Base-by-base conservation (phyloP, 1,140 invertebrate species). In the Pogonomyrmex californicus region DNA sequence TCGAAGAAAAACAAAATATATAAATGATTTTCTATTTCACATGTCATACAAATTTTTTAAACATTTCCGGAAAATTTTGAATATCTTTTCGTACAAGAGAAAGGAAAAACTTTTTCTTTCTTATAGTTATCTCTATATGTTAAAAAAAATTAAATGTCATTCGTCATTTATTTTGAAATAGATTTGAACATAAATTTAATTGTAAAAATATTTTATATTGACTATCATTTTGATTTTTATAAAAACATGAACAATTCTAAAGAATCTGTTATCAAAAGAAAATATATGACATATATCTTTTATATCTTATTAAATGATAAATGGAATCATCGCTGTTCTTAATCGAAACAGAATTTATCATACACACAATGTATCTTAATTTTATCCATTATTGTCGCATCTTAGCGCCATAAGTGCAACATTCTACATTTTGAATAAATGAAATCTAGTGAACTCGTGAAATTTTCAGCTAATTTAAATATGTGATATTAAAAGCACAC, bases 111-210 rank as follows among this genome's bases (percentile, higher is more conserved):
- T 33, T 60, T 60, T 7, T 44, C 41, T 60, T 60, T 33, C 1
- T 10, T 33, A 60, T 33, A 60, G 12, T 33, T 33, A 33, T 3
- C 5, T 56, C 17, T 5, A 1, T 60, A 60, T n/a, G 2, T 60
- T 33, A 12, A 36, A 62, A 6, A 36, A 36, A 60, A 10, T 4
- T 10, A 1, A n/a, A 6, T 56, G 23, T 23, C 23, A 56, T 56
- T 23, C 23, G 4, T 1, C 2, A 56, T 56, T 62, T 62, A 36
- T 62, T 12, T 62, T 33, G 1, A 36, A 62, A 62, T 62, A 44
- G 41, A 44, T 7, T 33, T 10, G 33, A 12, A 62, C 23, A 62
- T 62, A 62, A 56, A 68, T 33, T 49, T 71, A 71, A 71, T 41
- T 66, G 33, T 54, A 2, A 38, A 54, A 71, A 54, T 36, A 36